These are phyloP conservation scores for Eristalinus sepulchralis DNA, from an alignment of 2,888 invertebrate species.

Conservation along the genomic window DNA sequence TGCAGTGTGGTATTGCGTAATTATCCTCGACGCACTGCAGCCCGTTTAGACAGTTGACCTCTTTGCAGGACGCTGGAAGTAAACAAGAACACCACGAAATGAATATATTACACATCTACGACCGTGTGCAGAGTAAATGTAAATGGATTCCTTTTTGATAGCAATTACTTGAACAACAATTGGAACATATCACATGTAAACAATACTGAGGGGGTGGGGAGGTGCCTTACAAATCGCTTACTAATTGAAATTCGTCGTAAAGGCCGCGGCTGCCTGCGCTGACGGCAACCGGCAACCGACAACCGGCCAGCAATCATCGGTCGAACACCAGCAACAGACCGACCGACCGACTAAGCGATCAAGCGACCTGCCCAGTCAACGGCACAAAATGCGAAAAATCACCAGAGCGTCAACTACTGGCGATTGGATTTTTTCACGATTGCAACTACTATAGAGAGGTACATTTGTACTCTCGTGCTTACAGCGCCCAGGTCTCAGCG, in stretches of 20 bases:
- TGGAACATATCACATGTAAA: conserved; percentile 26
- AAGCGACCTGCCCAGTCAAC: neutral
- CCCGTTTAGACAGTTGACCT: conserved; percentile 89
- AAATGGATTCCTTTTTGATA: neutral
- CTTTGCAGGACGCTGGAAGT: conserved; percentile 88
- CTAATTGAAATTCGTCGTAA: conserved; percentile 46
- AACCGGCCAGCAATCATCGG: neutral
- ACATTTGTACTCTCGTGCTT: neutral
- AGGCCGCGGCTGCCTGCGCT: neutral
- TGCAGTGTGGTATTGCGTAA: conserved; percentile 92
- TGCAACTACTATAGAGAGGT: neutral
- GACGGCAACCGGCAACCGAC: neutral
- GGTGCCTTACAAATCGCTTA: conserved; percentile 44
- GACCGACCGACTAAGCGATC: neutral
- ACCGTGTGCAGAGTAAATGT: neutral
- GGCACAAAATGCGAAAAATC: conserved; percentile 3
- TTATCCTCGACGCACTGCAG: conserved; percentile 94
- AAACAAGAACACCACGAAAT: conserved; percentile 4
- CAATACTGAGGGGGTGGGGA: neutral
- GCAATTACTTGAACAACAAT: conserved; percentile 12
- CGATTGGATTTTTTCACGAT: conserved; percentile 31
- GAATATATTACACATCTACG: neutral
- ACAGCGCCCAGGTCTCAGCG: conserved; percentile 26
- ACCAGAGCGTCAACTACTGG: conserved; percentile 31
- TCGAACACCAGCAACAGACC: neutral